Percentiles rank a stretch among this genome's conserved stretches.
These are phyloP conservation scores for Caenorhabditis zanzibari DNA, from an alignment of 2,888 invertebrate species.

Conservation along the genomic window DNA sequence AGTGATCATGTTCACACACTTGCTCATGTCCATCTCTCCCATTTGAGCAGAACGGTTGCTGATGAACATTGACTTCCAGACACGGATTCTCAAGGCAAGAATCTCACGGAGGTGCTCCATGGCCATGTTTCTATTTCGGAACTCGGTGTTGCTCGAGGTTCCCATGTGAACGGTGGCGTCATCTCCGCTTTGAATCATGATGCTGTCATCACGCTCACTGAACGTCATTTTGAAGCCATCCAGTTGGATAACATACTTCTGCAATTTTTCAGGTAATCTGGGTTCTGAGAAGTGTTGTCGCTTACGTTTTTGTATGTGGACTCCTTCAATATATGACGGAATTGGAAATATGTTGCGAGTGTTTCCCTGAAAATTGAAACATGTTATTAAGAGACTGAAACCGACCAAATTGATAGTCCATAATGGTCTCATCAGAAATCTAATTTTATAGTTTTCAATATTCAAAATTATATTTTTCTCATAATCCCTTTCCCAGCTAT, in stretches of 20 bases:
- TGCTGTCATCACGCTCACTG: conserved; percentile 48
- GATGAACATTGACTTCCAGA: conserved; percentile 10
- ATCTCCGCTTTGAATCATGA: not conserved
- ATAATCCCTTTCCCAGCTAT: not conserved
- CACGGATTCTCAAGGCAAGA: conserved; percentile 25
- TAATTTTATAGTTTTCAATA: no score
- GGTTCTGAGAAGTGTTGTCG: not conserved
- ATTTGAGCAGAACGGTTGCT: conserved; percentile 46
- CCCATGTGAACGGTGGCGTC: conserved; percentile 39
- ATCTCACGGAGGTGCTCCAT: conserved; percentile 42
- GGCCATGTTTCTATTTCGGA: conserved; percentile 43
- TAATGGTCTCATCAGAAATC: no score
- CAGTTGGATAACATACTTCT: conserved; percentile 34
- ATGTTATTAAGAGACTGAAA: not conserved
- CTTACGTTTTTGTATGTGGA: conserved; percentile 45
- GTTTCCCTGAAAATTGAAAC: conserved; percentile 33
- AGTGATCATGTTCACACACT: conserved; percentile 21
- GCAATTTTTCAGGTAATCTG: not conserved
- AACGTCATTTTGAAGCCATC: conserved; percentile 27
- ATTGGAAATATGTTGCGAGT: conserved; percentile 5
- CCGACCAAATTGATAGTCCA: no score
- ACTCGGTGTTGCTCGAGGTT: conserved; percentile 10
- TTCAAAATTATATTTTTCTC: no score
- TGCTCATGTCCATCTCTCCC: conserved; percentile 39
- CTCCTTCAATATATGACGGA: conserved; percentile 39